Conservation (phyloP, 1,140 invertebrate genomes). For the Cyclargus thomasi region DNA sequence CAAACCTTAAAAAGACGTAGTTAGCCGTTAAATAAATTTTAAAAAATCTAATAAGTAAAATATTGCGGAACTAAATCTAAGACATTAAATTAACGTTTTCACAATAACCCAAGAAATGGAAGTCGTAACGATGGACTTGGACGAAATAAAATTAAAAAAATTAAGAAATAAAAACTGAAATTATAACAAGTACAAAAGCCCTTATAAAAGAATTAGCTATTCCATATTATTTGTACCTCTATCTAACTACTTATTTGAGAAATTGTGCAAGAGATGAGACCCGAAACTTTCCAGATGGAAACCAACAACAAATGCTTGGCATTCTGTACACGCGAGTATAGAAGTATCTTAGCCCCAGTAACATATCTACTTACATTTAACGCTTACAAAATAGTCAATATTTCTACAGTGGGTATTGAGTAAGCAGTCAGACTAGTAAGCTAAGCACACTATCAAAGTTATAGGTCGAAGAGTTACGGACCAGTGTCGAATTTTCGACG, state of each 20-base stretch:
- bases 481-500: constrained; percentile 52
- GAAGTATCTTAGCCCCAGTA: constrained; percentile 30
- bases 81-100: background rate
- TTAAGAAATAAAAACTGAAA: background rate
- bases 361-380: constrained; percentile 42
- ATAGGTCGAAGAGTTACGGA: constrained; percentile 56
- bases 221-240: constrained; percentile 52
- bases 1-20: constrained; percentile 31
- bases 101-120: background rate
- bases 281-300: constrained; percentile 14
- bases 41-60: constrained; percentile 2
- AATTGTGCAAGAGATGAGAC: constrained; percentile 62
- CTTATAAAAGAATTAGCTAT: constrained; percentile 26
- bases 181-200: background rate
- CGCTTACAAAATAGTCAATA: constrained; percentile 57
- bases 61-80: background rate
- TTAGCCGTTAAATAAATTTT: background rate
- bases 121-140: background rate
- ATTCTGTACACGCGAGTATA: constrained; percentile 4
- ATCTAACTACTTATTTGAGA: constrained; percentile 65
- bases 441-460: constrained; percentile 54
- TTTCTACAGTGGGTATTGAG: constrained; percentile 48
- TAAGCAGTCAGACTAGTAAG: constrained; percentile 54
- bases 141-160: background rate
- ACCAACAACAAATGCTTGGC: constrained; percentile 21